phyloP scores from a whole-genome alignment of 2,888 invertebrate genomes.

The Ormyrus labotus region DNA sequence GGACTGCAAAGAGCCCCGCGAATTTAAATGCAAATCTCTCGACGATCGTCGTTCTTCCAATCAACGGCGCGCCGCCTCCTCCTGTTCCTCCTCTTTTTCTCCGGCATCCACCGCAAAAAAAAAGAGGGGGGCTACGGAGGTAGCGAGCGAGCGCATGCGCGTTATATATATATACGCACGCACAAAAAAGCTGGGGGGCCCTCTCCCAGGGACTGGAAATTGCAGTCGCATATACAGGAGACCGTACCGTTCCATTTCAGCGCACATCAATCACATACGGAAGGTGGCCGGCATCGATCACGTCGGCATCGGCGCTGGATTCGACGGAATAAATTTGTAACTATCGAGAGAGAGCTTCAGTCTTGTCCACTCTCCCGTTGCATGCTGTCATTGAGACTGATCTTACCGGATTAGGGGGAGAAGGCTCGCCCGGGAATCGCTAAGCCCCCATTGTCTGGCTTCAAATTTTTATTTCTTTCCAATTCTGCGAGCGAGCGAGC shows the following conservation, averaged over 20 bases:
- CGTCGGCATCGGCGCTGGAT: conserved; percentile 91
- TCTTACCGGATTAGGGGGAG: too few species aligned
- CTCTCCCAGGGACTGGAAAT: conserved; percentile 14
- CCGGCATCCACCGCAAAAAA: not conserved
- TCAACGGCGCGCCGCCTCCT: conserved; percentile 9
- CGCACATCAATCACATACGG: conserved; percentile 91
- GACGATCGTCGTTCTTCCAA: conserved; percentile 39
- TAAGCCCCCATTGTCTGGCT: too few species aligned
- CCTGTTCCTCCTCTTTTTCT: not conserved
- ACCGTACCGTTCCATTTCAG: conserved; percentile 70
- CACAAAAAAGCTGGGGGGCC: too few species aligned
- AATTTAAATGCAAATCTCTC: conserved; percentile 53
- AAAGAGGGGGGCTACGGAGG: too few species aligned
- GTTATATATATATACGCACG: too few species aligned
- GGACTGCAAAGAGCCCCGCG: conserved; percentile 18
- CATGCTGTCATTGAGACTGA: too few species aligned
- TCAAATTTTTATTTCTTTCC: too few species aligned
- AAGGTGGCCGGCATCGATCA: conserved; percentile 89
- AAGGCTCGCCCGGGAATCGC: too few species aligned
- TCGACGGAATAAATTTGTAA: conserved; percentile 85
- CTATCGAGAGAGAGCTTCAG: conserved; percentile 18
- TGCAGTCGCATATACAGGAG: conserved; percentile 36
- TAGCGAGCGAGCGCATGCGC: too few species aligned
- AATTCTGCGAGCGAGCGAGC: too few species aligned
- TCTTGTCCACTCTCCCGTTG: not conserved